Evolutionary conservation across 2,797 vertebrate genomes (phyloP).

Genomic region (Pseudotriccus pelzelni): DNA sequence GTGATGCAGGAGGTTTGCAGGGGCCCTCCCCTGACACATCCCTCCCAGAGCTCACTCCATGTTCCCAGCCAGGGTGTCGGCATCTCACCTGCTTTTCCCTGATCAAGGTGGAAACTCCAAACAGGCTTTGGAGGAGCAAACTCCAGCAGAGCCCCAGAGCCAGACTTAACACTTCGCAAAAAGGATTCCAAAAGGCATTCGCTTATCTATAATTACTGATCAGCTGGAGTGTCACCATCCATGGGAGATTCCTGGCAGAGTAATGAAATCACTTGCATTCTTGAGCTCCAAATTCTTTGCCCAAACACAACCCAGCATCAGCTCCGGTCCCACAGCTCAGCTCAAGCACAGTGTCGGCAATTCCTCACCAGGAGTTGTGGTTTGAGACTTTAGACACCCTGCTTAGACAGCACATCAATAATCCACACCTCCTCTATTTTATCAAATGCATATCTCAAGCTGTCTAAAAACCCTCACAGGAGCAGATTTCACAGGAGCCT

Average conservation of each 20-base stretch:
- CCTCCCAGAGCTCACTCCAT: background rate
- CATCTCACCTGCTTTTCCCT: background rate
- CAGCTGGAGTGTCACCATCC: background rate
- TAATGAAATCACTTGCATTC: conserved; percentile 20
- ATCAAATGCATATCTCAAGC: background rate
- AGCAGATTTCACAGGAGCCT: conserved; percentile 34
- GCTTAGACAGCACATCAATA: conserved; percentile 26
- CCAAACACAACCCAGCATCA: conserved; percentile 12
- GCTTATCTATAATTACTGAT: conserved; percentile 53
- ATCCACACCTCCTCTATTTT: conserved; percentile 21
- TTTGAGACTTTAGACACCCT: background rate
- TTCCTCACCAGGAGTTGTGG: background rate
- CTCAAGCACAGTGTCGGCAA: background rate
- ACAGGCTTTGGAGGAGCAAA: background rate
- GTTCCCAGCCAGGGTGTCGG: background rate
- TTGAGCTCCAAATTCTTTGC: conserved; percentile 22
- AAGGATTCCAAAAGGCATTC: background rate
- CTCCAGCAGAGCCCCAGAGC: background rate
- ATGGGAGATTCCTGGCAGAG: conserved; percentile 16
- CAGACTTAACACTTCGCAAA: background rate
- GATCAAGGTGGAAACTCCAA: background rate
- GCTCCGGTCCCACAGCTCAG: background rate
- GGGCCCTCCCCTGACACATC: background rate
- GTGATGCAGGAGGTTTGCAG: background rate
- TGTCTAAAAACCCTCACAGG: background rate